Evolutionary conservation across 2,797 vertebrate species (phyloP), one percentile per base, ranked within the genome.

Genomic region (Enteromius paludinosus): DNA sequence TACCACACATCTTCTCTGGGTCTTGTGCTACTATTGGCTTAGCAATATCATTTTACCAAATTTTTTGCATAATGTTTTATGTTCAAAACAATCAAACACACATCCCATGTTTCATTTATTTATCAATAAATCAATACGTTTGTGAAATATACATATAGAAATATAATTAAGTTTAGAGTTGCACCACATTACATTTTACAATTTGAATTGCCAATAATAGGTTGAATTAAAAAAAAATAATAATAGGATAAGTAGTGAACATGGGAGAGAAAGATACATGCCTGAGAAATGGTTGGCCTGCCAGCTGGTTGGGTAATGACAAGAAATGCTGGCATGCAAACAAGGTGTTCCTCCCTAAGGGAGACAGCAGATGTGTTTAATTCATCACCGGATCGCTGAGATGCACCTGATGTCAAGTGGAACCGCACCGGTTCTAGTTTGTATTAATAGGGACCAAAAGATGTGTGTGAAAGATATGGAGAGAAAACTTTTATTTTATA

Each of bases 381-480:
- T 87, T 85, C 70, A 89, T 84, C 83, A 85, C 80, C 80, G 75
- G 30, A 68, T 66, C 25, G 8, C 66, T 72, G 47, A 73, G 59
- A 85, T 45, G 35, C 68, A 73, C 56, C 30, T 43, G 45, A 74
- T 73, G 77, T 83, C 82, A 84, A 56, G 78, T 62, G 38, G 70
- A 85, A 79, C 56, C n/a, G 3, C 33, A 66, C 12, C 4, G 9
- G 56, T 17, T 62, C 25, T 59, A 72, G 35, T 73, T n/a, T 49
- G 54, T 83, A 15, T 64, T 52, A 56, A 73, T 38, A 20, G 20
- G 9, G 25, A 79, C 62, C 62, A 68, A 72, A n/a, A 47, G 1
- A 28, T 73, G 9, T 2, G 8, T 70, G 65, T 33, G 4, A 25
- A 70, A 20, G 6, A 52, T 9, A 59, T 18, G 5, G 25, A 59